Evolutionary conservation across 2,888 invertebrate genomes (phyloP).

Genomic region (Dione vanillae): DNA sequence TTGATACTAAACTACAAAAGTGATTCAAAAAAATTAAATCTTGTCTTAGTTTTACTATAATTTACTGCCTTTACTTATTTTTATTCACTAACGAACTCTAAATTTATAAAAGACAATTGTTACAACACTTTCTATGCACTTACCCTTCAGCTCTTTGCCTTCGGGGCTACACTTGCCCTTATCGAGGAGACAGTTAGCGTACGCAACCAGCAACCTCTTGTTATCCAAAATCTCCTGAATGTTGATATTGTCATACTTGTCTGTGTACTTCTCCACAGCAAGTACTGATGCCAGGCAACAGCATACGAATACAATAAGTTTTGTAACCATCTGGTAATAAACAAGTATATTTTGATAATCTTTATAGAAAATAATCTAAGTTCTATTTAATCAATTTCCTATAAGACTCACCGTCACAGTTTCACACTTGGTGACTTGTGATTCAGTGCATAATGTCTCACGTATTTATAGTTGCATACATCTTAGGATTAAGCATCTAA

Average conservation of each 20-base stretch:
- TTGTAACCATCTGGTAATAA: slow-evolving; percentile 47
- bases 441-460: slow-evolving; percentile 55
- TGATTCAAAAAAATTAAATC: no score
- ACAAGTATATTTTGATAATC: neutral
- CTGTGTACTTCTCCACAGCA: slow-evolving; percentile 77
- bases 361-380: neutral
- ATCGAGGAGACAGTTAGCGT: slow-evolving; percentile 87
- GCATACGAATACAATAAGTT: slow-evolving; percentile 43
- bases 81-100: no score
- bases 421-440: slow-evolving; percentile 61
- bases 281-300: slow-evolving; percentile 44
- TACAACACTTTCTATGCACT: slow-evolving; percentile 54
- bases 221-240: slow-evolving; percentile 87
- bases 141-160: slow-evolving; percentile 88
- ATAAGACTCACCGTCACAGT: slow-evolving; percentile 27
- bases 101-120: no score
- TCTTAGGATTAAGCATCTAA: slow-evolving; percentile 65
- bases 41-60: no score
- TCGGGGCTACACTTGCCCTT: slow-evolving; percentile 87
- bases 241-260: slow-evolving; percentile 88
- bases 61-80: no score
- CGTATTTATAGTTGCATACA: slow-evolving; percentile 67
- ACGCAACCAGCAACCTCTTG: slow-evolving; percentile 86
- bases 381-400: neutral
- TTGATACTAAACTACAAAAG: no score